These are phyloP conservation scores for Bombus cullumanus DNA, from an alignment of 1,140 invertebrate species.

Conservation along the genomic window DNA sequence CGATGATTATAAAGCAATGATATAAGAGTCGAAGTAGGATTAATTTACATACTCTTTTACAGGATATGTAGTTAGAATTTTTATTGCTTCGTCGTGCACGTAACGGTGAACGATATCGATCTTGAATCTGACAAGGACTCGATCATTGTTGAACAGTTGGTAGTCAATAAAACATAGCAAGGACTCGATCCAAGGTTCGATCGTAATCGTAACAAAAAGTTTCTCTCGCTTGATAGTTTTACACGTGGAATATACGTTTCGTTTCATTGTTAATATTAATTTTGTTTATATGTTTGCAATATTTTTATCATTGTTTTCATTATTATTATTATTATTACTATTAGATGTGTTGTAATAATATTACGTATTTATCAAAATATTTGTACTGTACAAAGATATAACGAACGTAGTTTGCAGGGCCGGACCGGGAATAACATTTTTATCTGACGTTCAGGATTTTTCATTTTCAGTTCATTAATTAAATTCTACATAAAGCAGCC, in stretches of 20 bases:
- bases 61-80: not conserved
- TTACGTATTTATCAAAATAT: too few species aligned
- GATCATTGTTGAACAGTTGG: constrained; percentile 9
- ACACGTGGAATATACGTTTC: not conserved
- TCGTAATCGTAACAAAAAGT: not conserved
- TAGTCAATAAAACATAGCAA: not conserved
- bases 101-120: not conserved
- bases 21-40: not conserved
- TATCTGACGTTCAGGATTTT: too few species aligned
- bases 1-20: too few species aligned
- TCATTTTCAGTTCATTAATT: too few species aligned
- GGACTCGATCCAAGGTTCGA: constrained; percentile 22
- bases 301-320: not conserved
- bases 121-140: constrained; percentile 21
- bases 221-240: not conserved
- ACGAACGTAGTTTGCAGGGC: too few species aligned
- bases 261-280: not conserved
- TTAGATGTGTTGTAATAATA: too few species aligned
- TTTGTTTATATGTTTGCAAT: not conserved
- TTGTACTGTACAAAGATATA: too few species aligned
- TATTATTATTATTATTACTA: too few species aligned
- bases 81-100: not conserved
- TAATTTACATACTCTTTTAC: not conserved
- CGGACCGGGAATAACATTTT: too few species aligned
- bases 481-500: too few species aligned